Conservation (phyloP, 2,888 invertebrate genomes). For the Nezara viridula region DNA sequence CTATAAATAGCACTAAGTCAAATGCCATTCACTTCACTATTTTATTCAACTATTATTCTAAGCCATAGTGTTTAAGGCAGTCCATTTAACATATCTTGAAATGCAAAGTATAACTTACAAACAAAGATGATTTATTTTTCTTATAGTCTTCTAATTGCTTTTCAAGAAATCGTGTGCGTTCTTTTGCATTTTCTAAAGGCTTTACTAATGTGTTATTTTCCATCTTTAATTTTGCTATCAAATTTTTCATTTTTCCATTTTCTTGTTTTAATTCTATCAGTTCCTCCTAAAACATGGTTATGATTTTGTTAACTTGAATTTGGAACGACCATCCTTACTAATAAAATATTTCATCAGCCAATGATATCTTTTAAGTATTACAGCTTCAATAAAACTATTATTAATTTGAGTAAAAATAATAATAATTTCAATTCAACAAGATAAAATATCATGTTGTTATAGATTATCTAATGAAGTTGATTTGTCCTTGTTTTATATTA, state of each 20-base stretch:
- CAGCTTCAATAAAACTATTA: neutral
- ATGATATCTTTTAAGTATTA: neutral
- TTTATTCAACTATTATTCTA: no score
- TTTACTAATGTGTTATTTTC: conserved; percentile 83
- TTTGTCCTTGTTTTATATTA: no score
- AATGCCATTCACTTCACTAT: no score
- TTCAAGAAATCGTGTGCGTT: conserved; percentile 80
- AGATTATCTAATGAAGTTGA: no score
- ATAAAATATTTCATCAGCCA: neutral
- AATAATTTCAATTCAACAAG: no score
- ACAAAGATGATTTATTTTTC: conserved; percentile 84
- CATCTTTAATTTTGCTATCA: conserved; percentile 76
- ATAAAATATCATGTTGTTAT: no score
- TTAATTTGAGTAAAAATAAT: neutral
- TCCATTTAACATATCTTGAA: no score
- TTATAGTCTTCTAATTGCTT: conserved; percentile 87
- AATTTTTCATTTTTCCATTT: conserved; percentile 83
- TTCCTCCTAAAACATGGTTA: conserved; percentile 73
- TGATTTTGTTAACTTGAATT: neutral
- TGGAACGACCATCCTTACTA: neutral
- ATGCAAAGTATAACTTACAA: conserved; percentile 69
- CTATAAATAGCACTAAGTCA: no score
- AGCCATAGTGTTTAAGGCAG: no score
- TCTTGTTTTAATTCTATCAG: conserved; percentile 83
- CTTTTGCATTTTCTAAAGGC: conserved; percentile 80